A percentile compares a stretch with the other conserved stretches of the same genome.
phyloP scores from a whole-genome alignment of 2,797 vertebrate genomes.

The Alcedo quadribrachys region DNA sequence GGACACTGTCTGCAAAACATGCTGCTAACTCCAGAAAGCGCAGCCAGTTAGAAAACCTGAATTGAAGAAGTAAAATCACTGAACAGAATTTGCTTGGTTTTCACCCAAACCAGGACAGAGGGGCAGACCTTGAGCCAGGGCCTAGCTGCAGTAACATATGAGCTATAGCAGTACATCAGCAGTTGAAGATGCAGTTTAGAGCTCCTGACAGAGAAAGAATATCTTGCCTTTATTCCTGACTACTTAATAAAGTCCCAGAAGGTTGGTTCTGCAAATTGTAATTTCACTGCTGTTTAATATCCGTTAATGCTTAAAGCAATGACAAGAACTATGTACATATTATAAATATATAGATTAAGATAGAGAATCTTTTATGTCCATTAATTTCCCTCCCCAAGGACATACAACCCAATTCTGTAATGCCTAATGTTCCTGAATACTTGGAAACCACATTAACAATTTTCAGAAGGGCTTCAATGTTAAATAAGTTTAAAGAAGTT shows the following conservation, averaged over 20 bases:
- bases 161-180: neutral
- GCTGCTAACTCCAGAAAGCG: no score
- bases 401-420: conserved; percentile 10
- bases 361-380: conserved; percentile 34
- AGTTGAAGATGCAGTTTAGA: neutral
- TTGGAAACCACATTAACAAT: conserved; percentile 20
- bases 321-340: conserved; percentile 50
- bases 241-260: conserved; percentile 23
- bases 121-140: neutral
- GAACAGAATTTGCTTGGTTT: no score
- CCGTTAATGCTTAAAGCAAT: conserved; percentile 55
- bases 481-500: conserved; percentile 37
- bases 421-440: conserved; percentile 1
- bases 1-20: no score
- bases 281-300: conserved; percentile 55
- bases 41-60: no score
- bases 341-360: conserved; percentile 57
- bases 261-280: conserved; percentile 29
- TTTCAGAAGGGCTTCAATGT: neutral
- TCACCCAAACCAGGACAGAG: no score
- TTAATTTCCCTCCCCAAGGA: conserved; percentile 50
- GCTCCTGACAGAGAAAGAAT: neutral
- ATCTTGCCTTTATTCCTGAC: neutral
- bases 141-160: neutral
- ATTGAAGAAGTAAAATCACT: no score